Evolutionary conservation across 2,113 vertebrate genomes (phyloP), one percentile per base, ranked within the genome.

Genomic region (Lasiurus borealis): DNA sequence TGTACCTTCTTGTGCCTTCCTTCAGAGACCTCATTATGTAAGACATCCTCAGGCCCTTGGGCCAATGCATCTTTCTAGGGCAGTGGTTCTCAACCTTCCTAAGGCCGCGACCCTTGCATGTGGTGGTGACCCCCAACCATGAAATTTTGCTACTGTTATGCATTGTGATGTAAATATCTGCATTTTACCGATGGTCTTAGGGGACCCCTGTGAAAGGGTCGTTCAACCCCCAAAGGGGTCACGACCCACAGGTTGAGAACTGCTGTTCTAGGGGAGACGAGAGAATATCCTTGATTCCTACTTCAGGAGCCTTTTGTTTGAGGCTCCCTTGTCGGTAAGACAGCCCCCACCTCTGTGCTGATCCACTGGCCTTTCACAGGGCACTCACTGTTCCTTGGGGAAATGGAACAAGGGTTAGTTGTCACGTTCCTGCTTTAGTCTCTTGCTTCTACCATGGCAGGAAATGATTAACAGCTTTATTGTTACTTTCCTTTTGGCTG

Each of bases 321-420:
- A 16, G 23, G 14, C 15, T 68, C n/a, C 59, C 36, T n/a, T 2
- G 6, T 3, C 6, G 59, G 27, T 44, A 36, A 69, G 34, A 57
- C 19, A 46, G 31, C 21, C 9, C 8, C 29, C 50, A 44, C 29
- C 12, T 44, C 62, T n/a, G 8, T 18, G 34, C 14, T 31, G 52
- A 81, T 46, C 34, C 48, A 27, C 8, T 5, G 46, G 48, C 44
- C 8, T 19, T 18, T 69, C 62, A 44, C 48, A 57, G 27, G 23
- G 27, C 1, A 3, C 29, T 71, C 8, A 15, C 54, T 40, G 54
- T 8, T 68, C 13, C 2, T 25, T 1, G 16, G 16, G 1, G 3
- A 15, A 50, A 19, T 44, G 78, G 21, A 19, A 59, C 8, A 5
- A 6, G 19, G 13, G 18, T 19, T 6, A 34, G 13, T 57, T 0